Conservation (phyloP, 92 coral and sea anemone species). For the Parazoanthus darwini region DNA sequence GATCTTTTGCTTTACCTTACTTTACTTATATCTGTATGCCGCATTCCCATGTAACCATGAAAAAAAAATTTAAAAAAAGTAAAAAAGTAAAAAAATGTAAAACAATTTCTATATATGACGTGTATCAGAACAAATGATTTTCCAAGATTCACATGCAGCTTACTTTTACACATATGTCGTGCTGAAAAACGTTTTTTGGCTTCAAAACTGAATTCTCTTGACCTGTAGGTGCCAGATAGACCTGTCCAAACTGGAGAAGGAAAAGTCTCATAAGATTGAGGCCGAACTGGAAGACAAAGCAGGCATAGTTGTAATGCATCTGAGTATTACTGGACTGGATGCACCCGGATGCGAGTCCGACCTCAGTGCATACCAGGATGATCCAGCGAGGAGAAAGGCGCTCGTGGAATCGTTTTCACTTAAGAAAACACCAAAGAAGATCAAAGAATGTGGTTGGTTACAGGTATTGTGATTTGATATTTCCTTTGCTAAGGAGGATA, state of each 20-base stretch:
- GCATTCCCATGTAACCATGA: no score
- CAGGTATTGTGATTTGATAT: slow-evolving; percentile 51
- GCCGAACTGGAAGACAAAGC: slow-evolving; percentile 97
- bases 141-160: no score
- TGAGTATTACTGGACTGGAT: slow-evolving; percentile 87
- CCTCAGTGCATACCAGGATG: slow-evolving; percentile 74
- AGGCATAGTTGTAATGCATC: slow-evolving; percentile 84
- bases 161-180: no score
- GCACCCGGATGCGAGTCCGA: slow-evolving; percentile 93
- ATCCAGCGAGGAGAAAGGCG: slow-evolving; percentile 71
- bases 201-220: neutral
- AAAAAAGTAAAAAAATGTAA: no score
- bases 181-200: neutral
- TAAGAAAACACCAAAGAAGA: slow-evolving; percentile 92
- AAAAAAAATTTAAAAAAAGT: no score
- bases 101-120: no score
- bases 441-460: slow-evolving; percentile 95
- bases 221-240: slow-evolving; percentile 87
- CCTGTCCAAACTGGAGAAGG: slow-evolving; percentile 80
- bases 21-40: no score
- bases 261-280: slow-evolving; percentile 94
- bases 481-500: neutral
- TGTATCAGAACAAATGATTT: no score
- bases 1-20: no score
- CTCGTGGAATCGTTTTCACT: slow-evolving; percentile 65